phyloP scores from a whole-genome alignment of 1,140 invertebrate genomes.

The Sesamia nonagrioides region DNA sequence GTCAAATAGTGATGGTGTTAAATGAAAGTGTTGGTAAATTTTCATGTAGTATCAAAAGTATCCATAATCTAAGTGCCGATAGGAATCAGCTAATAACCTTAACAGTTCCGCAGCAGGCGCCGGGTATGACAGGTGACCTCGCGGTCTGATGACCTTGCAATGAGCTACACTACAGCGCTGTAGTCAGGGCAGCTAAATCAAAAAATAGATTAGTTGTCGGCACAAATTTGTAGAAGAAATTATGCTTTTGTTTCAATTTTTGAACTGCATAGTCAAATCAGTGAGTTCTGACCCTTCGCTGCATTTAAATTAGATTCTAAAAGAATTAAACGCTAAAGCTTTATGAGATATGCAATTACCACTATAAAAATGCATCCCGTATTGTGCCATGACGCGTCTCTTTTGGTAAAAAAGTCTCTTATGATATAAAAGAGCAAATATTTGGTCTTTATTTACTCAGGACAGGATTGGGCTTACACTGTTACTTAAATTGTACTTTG shows the following conservation, averaged over 20 bases:
- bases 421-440: not conserved
- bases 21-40: too few relatives aligned
- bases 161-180: not conserved
- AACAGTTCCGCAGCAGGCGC: slow-evolving; percentile 8
- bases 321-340: too few relatives aligned
- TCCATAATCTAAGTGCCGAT: slow-evolving; percentile 15
- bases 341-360: too few relatives aligned
- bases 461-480: not conserved
- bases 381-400: too few relatives aligned
- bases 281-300: too few relatives aligned
- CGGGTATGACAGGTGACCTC: slow-evolving; percentile 39
- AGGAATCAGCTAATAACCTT: slow-evolving; percentile 9
- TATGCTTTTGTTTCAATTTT: too few relatives aligned
- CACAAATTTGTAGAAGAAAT: not conserved
- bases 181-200: slow-evolving; percentile 11
- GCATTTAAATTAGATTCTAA: too few relatives aligned
- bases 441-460: not conserved
- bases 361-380: too few relatives aligned
- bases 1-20: too few relatives aligned
- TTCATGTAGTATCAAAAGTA: too few relatives aligned
- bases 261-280: too few relatives aligned
- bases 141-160: slow-evolving; percentile 15
- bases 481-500: not conserved
- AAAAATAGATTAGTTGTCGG: slow-evolving; percentile 24
- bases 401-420: not conserved